These are phyloP conservation scores for Ephydatia muelleri DNA, from an alignment of 37 sponge, comb jelly and placozoan genomes.

Conservation along the genomic window DNA sequence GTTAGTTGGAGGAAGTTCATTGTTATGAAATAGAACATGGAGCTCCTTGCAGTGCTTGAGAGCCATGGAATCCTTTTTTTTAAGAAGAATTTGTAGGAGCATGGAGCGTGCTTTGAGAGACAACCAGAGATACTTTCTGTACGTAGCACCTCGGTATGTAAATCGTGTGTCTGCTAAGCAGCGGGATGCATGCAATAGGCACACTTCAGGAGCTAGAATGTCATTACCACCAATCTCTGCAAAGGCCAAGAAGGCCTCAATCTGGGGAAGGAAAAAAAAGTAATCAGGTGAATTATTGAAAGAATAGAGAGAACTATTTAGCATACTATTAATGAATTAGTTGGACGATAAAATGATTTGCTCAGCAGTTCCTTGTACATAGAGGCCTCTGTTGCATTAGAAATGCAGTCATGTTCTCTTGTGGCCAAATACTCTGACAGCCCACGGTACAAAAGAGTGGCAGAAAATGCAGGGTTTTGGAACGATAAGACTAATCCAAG, in stretches of 20 bases:
- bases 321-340: conserved; percentile 64
- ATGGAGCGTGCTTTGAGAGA: conserved; percentile 46
- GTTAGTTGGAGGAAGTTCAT: conserved; percentile 41
- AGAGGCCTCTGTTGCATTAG: neutral
- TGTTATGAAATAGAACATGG: conserved; percentile 44
- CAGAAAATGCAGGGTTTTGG: conserved; percentile 11
- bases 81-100: conserved; percentile 36
- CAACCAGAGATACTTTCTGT: conserved; percentile 56
- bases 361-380: conserved; percentile 18
- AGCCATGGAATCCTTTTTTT: conserved; percentile 16
- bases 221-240: conserved; percentile 54
- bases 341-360: conserved; percentile 50
- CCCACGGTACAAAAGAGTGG: conserved; percentile 51
- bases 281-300: neutral
- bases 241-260: conserved; percentile 48
- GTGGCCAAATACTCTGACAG: conserved; percentile 46
- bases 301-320: neutral
- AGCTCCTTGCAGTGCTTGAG: conserved; percentile 61
- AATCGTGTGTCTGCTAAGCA: conserved; percentile 37
- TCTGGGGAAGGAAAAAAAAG: conserved; percentile 11
- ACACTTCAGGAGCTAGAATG: conserved; percentile 13
- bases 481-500: conserved; percentile 57
- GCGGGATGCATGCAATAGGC: conserved; percentile 42
- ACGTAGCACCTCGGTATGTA: conserved; percentile 48
- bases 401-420: neutral